Percentiles rank a stretch among this genome's conserved stretches.
These are phyloP conservation scores for Drosophila kepulauana DNA, from an alignment of 1,140 invertebrate genomes.

Conservation along the genomic window DNA sequence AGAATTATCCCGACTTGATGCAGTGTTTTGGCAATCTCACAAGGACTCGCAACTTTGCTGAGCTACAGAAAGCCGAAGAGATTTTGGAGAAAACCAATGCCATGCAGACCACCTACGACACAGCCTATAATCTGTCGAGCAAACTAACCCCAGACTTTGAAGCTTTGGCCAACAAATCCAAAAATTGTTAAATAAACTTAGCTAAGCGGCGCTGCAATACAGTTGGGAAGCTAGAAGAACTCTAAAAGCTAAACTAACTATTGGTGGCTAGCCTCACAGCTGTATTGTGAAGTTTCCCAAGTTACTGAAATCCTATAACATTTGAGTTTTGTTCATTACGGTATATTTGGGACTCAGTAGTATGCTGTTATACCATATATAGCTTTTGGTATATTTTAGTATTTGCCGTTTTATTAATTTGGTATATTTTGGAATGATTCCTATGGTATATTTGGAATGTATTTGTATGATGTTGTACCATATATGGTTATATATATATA, in stretches of 20 bases:
- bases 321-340: too few relatives aligned
- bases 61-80: neutral
- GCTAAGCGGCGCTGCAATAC: neutral
- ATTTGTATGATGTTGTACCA: too few relatives aligned
- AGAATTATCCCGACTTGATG: constrained; percentile 42
- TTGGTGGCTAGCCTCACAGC: constrained; percentile 15
- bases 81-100: neutral
- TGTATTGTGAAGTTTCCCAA: constrained; percentile 16
- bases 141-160: neutral
- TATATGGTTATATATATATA: too few relatives aligned
- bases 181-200: constrained; percentile 16
- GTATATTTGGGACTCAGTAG: too few relatives aligned
- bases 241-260: too few relatives aligned
- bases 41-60: constrained; percentile 32
- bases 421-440: too few relatives aligned
- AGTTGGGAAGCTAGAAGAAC: constrained; percentile 20
- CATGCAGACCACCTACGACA: constrained; percentile 46
- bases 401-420: too few relatives aligned
- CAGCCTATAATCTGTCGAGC: constrained; percentile 10
- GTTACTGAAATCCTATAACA: neutral
- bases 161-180: neutral
- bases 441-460: too few relatives aligned
- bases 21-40: constrained; percentile 55
- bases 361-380: too few relatives aligned
- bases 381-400: too few relatives aligned